Base-by-base conservation (phyloP, 1,140 invertebrate species). In the Marisa cornuarietis region DNA sequence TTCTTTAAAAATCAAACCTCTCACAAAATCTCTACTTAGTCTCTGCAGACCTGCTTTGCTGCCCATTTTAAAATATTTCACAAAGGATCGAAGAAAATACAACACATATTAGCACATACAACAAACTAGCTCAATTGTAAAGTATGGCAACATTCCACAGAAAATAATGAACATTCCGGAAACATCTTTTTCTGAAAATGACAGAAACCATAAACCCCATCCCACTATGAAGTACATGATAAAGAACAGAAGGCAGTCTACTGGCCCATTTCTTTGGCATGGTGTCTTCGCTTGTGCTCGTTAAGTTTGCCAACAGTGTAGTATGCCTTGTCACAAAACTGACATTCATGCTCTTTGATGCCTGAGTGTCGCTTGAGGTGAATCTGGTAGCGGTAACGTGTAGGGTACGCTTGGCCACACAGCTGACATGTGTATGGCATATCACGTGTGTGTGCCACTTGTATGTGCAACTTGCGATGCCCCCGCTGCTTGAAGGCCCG, bases 381-480 rank as follows among this genome's bases (percentile, higher is more conserved):
- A 52, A 82, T 76, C n/a, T 80, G 78, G 71, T 78, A 82, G 24
- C 81, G 78, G 71, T 82, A 82, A 58, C 81, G 81, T 18, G 81
- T 82, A 10, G 81, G 81, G 71, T 77, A 82, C 2, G 78, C 73
- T 24, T 79, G 75, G 20, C 72, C 78, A 52, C 81, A 82, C 69
- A 72, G 69, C 13, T 82, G 61, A 51, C 81, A 82, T 22, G 76
- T 79, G 65, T 79, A 82, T 8, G 81, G 81, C 81, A 82, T 82
- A 24, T 82, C 81, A 66, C 78, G 79, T 14, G 81, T 82, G 71
- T 82, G 81, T 52, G 74, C 66, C 24, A 82, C 81, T 71, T 82
- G 81, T 18, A 80, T 82, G 78, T 82, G 81, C n/a, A 82, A 78
- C 54, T 82, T 82, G 49, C 81, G 78, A 58, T 82, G 81, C 51